phyloP scores from a whole-genome alignment of 1,140 invertebrate genomes.

The Streblospio benedicti region DNA sequence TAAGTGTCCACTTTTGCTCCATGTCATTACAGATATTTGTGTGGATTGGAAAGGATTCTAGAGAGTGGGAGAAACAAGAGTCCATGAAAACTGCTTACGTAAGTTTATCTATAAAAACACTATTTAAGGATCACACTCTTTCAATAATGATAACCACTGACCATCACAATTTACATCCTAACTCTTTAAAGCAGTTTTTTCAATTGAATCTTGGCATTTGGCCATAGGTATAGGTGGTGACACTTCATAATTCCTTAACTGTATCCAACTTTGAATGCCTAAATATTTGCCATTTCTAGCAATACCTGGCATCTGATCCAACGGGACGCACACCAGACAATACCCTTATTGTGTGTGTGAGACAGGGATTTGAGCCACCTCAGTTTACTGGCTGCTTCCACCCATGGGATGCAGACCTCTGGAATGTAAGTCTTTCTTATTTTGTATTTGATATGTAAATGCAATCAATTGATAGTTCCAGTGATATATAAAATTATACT shows the following conservation, averaged over 20 bases:
- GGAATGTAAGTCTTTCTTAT: constrained; percentile 58
- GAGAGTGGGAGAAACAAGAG: constrained; percentile 54
- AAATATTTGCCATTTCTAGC: no score
- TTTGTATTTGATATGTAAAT: neutral
- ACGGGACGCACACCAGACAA: constrained; percentile 60
- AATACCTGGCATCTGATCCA: constrained; percentile 59
- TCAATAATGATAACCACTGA: no score
- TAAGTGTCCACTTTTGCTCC: neutral
- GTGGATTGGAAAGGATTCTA: constrained; percentile 68
- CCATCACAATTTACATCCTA: no score
- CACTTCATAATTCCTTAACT: no score
- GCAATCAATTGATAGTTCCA: neutral
- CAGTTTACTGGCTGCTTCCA: constrained; percentile 82
- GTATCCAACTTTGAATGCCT: no score
- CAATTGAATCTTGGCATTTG: no score
- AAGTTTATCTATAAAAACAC: constrained; percentile 9
- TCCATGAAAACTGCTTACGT: constrained; percentile 51
- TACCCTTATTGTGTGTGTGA: constrained; percentile 68
- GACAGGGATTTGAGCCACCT: constrained; percentile 73
- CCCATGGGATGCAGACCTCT: constrained; percentile 66
- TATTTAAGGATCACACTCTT: no score
- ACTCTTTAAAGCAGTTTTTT: neutral
- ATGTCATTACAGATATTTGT: constrained; percentile 56
- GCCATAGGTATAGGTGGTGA: no score
- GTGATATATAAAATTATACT: no score